Conservation (phyloP, 2,113 vertebrate genomes). For the Dicerorhinus sumatrensis region DNA sequence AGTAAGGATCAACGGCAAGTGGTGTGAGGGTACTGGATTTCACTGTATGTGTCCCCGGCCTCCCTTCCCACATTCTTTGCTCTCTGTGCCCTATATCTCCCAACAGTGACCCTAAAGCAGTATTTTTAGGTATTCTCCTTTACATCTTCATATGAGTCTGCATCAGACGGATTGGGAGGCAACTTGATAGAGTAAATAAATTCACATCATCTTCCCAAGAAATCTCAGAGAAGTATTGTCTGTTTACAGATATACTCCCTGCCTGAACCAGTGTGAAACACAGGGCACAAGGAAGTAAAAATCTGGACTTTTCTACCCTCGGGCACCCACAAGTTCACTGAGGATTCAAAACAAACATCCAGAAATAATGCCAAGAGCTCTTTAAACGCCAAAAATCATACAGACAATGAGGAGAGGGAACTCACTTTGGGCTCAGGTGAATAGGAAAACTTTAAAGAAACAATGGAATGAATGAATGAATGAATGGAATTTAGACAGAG, state of each 20-base stretch:
- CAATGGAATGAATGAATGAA: neutral
- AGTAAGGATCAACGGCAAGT: neutral
- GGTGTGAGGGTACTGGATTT: accelerated
- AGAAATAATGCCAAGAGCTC: neutral
- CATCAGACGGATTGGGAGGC: neutral
- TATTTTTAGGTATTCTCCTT: neutral
- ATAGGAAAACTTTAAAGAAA: neutral
- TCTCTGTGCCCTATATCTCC: neutral
- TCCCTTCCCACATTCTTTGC: accelerated
- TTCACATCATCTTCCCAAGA: neutral
- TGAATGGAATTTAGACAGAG: neutral
- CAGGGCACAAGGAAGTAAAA: neutral
- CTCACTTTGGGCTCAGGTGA: neutral
- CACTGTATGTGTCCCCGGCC: neutral
- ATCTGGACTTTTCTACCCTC: neutral
- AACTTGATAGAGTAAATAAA: neutral
- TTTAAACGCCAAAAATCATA: neutral
- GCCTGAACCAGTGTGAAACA: neutral
- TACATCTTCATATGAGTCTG: neutral
- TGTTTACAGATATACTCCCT: neutral
- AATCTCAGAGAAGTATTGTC: neutral
- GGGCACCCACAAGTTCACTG: neutral
- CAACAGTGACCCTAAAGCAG: neutral
- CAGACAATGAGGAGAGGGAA: neutral
- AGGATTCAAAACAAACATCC: neutral